Evolutionary conservation across 2,797 vertebrate genomes (phyloP), one percentile per base, ranked within the genome.

Genomic region (Podarcis siculus): DNA sequence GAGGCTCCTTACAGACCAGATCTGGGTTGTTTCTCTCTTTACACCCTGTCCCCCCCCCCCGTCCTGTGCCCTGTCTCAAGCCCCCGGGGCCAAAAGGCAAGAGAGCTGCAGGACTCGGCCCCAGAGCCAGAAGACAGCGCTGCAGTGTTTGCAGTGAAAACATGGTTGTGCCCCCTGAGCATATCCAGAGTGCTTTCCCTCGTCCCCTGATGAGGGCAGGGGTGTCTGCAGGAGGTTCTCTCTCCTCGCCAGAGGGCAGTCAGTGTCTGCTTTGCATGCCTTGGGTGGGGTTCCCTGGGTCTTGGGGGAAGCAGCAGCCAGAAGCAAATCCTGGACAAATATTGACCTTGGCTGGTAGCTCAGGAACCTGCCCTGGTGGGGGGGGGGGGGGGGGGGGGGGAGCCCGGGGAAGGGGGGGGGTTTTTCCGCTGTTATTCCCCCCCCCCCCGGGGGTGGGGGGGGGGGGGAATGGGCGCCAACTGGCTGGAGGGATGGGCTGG

Each of bases 241-340:
- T n/a, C 8, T 3, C 67, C 19, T 10, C 9, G 3, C 39, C 39
- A 5, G n/a, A n/a, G 5, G 5, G 49, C 71, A 61, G 80, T 1
- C 3, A 7, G 3, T 0, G 1, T 9, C 39, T 69, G 30, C 27
- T 7, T 1, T 72, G 32, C 3, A 8, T 69, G 23, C 1, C 4
- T 4, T 15, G 49, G 17, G 85, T 6, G 35, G 67, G 66, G 77
- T 5, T 15, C 15, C 13, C 30, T 58, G 23, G 25, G 30, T 71
- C 45, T 82, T 1, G 64, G 5, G 69, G 42, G 37, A 49, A 25
- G 10, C 58, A 21, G 30, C 64, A 5, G 15, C 78, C 64, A 7
- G 37, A 78, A 73, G 81, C 81, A 78, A 67, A 58, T 71, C 39
- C 81, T 55, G 61, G 73, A 58, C 55, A 76, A 75, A 77, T 87